Percentiles rank a stretch among this genome's conserved stretches.
These are phyloP conservation scores for Amblyjoppa proteus DNA, from an alignment of 2,888 invertebrate genomes.

Conservation along the genomic window DNA sequence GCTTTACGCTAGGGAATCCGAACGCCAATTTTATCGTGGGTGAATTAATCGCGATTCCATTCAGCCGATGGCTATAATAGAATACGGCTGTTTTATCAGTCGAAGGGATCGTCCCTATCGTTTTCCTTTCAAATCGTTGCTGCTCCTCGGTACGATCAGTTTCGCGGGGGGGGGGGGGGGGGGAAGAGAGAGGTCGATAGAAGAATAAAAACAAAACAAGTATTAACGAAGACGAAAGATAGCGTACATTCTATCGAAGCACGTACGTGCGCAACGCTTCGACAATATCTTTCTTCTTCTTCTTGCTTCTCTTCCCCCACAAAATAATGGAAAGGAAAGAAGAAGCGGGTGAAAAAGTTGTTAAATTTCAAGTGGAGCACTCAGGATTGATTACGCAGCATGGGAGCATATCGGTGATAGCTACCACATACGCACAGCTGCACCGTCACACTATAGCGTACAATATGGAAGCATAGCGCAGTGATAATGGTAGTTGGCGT, in stretches of 20 bases:
- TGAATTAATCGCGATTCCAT: slow-evolving; percentile 54
- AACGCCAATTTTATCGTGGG: slow-evolving; percentile 43
- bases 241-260: slow-evolving; percentile 25
- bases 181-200: slow-evolving; percentile 3
- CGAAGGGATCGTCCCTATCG: slow-evolving; percentile 36
- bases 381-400: slow-evolving; percentile 79
- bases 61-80: slow-evolving; percentile 54
- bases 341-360: slow-evolving; percentile 69
- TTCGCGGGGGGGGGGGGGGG: slow-evolving; percentile 12
- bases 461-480: slow-evolving; percentile 61
- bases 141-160: slow-evolving; percentile 44
- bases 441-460: neutral
- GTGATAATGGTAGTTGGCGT: slow-evolving; percentile 80
- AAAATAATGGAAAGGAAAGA: slow-evolving; percentile 21
- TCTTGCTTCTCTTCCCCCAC: neutral
- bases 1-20: slow-evolving; percentile 21
- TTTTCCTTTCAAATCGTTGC: slow-evolving; percentile 53
- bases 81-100: slow-evolving; percentile 30
- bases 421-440: slow-evolving; percentile 15
- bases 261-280: slow-evolving; percentile 5
- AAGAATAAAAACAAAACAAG: slow-evolving; percentile 28
- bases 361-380: slow-evolving; percentile 73
- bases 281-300: slow-evolving; percentile 3
- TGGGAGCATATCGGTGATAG: slow-evolving; percentile 25
- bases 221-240: slow-evolving; percentile 32